Evolutionary conservation across 2,888 invertebrate genomes (phyloP), one percentile per base, ranked within the genome.

Genomic region (Timema podura): DNA sequence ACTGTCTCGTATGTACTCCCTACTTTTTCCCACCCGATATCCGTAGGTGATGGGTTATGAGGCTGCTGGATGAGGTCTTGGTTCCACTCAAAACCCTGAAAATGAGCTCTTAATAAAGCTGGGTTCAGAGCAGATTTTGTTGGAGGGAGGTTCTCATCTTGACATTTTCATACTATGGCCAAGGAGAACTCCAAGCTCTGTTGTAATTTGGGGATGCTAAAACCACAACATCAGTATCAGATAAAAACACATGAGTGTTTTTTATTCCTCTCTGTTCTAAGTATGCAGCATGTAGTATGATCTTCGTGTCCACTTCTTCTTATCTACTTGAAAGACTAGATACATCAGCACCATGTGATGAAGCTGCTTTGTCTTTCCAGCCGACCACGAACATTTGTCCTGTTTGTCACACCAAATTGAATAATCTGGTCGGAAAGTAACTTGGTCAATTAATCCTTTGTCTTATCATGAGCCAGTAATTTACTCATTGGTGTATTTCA

Each of bases 81-180:
- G n/a, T 57, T 57, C 57, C 5, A 8, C 57, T 57, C n/a, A n/a
- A 11, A 13, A 11, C 10, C 13, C 13, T 57, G 57, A 57, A 57
- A 9, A 57, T 57, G 15, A 5, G 57, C 15, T 9, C 57, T 8
- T 57, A n/a, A n/a, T 8, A 57, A 5, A 6, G 57, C 8, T 57
- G 8, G 9, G 30, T 57, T n/a, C 13, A 57, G 13, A 11, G 15
- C 8, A n/a, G 15, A 8, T 57, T n/a, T 57, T 57, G 57, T 57
- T 11, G 13, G 57, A 11, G 13, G 13, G 30, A 57, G 57, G 30
- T 11, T n/a, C 30, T 57, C 13, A 57, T 57, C 13, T 57, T 57
- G 57, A 57, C 5, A 13, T 57, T n/a, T 57, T 57, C 57, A 57
- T 57, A n/a, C n/a, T 30, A 8, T n/a, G 57, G 15, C 57, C 57